These are phyloP conservation scores for Macaria notata DNA, from an alignment of 2,888 invertebrate species.

Conservation along the genomic window DNA sequence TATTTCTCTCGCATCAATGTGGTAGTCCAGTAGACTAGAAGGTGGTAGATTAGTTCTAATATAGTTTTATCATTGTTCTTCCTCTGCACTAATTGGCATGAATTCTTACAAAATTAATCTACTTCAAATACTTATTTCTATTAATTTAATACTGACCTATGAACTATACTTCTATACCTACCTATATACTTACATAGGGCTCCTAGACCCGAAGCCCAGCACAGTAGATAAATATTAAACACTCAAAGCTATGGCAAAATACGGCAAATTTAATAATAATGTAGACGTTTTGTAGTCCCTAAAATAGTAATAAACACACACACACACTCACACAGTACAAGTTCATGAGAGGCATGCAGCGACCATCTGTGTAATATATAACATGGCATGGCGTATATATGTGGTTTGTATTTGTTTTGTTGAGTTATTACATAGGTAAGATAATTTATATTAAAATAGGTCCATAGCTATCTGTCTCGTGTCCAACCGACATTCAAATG, in stretches of 20 bases:
- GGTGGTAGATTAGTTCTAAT: slow-evolving; percentile 19
- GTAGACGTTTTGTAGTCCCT: slow-evolving; percentile 15
- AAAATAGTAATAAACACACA: slow-evolving; percentile 3
- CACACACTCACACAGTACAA: slow-evolving; percentile 17
- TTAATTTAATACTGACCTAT: slow-evolving; percentile 19
- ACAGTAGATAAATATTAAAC: slow-evolving; percentile 19
- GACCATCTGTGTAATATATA: not conserved
- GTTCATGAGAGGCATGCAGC: slow-evolving; percentile 12
- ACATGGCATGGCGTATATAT: not conserved
- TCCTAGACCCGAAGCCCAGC: slow-evolving; percentile 10
- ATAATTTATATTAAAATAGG: no score
- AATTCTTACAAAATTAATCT: slow-evolving; percentile 14
- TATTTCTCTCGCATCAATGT: slow-evolving; percentile 12
- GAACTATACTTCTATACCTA: slow-evolving; percentile 2
- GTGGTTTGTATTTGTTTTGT: no score
- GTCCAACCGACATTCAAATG: no score
- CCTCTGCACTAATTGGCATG: slow-evolving; percentile 29
- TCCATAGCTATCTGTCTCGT: no score
- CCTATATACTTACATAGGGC: slow-evolving; percentile 7
- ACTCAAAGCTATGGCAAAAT: slow-evolving; percentile 12
- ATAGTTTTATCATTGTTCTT: slow-evolving; percentile 33
- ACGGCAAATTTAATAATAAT: slow-evolving; percentile 8
- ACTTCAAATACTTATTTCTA: not conserved
- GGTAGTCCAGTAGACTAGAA: not conserved
- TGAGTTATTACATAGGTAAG: no score